Evolutionary conservation across 2,797 vertebrate genomes (phyloP), one percentile per base, ranked within the genome.

Genomic region (Balearica regulorum): DNA sequence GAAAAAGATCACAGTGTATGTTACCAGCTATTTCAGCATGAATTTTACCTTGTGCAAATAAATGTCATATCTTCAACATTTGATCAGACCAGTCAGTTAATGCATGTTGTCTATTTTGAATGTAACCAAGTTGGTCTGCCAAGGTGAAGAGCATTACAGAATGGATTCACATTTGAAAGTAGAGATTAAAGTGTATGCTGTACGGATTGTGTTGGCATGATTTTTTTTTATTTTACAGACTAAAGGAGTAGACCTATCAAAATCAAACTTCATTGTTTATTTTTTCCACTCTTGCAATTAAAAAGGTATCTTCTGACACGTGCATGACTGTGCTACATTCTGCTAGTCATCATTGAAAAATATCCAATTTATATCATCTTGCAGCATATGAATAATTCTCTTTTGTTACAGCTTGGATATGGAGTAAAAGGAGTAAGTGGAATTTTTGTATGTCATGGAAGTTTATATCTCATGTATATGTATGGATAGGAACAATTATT

Each of bases 21-120:
- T 41, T 75, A 48, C 58, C 19, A 49, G 58, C 48, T 89, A 89
- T 62, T 90, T 84, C 73, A 94, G 43, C 60, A 87, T 28, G 57
- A 87, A 81, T 87, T 91, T 87, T 84, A 9, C 65, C 29, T 64
- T 14, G 12, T 80, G 51, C 76, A 93, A 94, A 92, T 89, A 90
- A 82, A 69, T 55, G 66, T 55, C n/a, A 76, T 76, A 62, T 92
- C 83, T 87, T 96, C 43, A 76, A 11, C 66, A 46, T 79, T 87
- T 92, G 75, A 93, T 97, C 80, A 89, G 43, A 72, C 55, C n/a
- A 82, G 51, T 69, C 49, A 90, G 51, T 62, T 95, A 95, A 87
- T 79, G 29, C 24, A 41, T 3, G 0, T 82, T 88, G 18, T 80
- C 57, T 93, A 12, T 89, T 90, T 71, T 66, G 49, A 93, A 86